Conservation (phyloP, 1,140 invertebrate species). For the Drosophila nikananu region DNA sequence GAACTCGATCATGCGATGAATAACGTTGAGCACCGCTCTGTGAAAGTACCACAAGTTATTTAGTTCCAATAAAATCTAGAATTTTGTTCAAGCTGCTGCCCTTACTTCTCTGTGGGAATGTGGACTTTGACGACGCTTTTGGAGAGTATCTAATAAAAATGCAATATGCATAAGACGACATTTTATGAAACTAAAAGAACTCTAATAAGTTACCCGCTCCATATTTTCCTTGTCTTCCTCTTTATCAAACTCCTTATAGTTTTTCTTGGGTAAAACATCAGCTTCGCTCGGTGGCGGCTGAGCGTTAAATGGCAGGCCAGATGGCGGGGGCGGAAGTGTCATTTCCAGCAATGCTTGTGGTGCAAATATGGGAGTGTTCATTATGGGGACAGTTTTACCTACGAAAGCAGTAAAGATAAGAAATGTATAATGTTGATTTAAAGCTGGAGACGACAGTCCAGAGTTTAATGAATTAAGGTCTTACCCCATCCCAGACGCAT, state of each 20-base stretch:
- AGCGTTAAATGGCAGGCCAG: slow-evolving; percentile 99
- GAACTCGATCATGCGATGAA: slow-evolving; percentile 99
- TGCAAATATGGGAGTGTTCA: slow-evolving; percentile 98
- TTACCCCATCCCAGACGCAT: slow-evolving; percentile 99
- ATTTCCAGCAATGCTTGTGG: slow-evolving; percentile 96
- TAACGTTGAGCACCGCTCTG: slow-evolving; percentile 95
- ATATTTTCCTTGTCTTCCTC: slow-evolving; percentile 90
- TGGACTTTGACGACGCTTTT: slow-evolving; percentile 98
- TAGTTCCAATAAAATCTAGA: not conserved
- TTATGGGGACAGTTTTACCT: slow-evolving; percentile 92
- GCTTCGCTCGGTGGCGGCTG: slow-evolving; percentile 89
- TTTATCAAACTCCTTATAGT: slow-evolving; percentile 77
- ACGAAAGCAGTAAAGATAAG: no score
- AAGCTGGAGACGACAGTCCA: not conserved
- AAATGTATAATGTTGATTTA: not conserved
- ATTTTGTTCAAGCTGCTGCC: not conserved
- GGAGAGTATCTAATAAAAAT: slow-evolving; percentile 74
- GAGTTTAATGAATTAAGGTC: not conserved
- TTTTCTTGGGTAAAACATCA: slow-evolving; percentile 74
- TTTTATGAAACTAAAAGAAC: not conserved
- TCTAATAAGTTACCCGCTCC: slow-evolving; percentile 87
- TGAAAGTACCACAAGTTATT: not conserved
- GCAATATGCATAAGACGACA: not conserved
- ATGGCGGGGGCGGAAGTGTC: slow-evolving; percentile 93
- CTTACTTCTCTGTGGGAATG: slow-evolving; percentile 95